Conservation (phyloP, 2,113 vertebrate genomes). For the Caretta caretta region DNA sequence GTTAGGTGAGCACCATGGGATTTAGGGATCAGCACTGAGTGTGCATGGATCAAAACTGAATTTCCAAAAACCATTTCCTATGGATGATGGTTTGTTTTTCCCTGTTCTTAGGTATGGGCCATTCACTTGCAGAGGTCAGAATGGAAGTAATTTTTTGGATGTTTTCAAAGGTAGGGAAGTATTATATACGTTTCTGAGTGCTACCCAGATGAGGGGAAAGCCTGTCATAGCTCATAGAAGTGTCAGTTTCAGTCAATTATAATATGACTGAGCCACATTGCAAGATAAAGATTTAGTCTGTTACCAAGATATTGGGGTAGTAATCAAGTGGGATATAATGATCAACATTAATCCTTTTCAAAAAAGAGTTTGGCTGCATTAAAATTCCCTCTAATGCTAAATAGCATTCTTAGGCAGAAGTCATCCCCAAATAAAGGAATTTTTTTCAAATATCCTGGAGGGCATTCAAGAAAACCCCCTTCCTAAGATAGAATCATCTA, state of each 20-base stretch:
- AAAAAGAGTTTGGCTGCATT: neutral
- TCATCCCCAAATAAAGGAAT: neutral
- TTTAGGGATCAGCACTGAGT: constrained; percentile 12
- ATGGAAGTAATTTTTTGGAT: neutral
- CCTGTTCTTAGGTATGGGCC: neutral
- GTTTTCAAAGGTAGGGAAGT: neutral
- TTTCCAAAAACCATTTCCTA: constrained; percentile 29
- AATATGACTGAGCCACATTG: neutral
- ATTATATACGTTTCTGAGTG: neutral
- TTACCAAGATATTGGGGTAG: neutral
- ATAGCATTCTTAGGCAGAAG: neutral
- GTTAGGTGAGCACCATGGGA: neutral
- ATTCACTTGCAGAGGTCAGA: neutral
- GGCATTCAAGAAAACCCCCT: neutral
- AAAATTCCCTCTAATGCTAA: neutral
- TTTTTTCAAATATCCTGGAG: neutral
- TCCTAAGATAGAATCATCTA: accelerated
- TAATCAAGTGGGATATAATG: neutral
- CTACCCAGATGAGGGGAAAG: neutral
- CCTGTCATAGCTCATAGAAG: neutral
- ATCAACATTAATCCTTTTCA: constrained; percentile 23
- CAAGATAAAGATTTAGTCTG: neutral
- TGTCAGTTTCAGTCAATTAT: neutral
- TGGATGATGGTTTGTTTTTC: neutral
- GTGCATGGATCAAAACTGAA: neutral